Evolutionary conservation across 2,797 vertebrate genomes (phyloP).

Genomic region (Lycodopsis pacificus): DNA sequence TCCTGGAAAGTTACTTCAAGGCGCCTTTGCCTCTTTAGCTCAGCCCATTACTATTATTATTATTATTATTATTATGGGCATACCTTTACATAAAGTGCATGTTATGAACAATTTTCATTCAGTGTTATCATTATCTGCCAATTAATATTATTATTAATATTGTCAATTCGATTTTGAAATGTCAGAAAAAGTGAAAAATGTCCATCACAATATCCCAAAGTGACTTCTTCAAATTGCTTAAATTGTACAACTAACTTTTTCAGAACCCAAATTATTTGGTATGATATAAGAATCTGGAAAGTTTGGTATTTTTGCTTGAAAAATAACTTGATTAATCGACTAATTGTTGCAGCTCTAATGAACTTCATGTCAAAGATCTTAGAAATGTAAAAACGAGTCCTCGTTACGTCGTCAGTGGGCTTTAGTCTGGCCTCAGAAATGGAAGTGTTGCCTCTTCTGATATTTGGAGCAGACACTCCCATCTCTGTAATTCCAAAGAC

Average conservation of each 20-base stretch:
- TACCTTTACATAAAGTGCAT: not conserved
- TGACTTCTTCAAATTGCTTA: not conserved
- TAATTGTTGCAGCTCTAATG: not conserved
- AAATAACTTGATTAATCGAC: not conserved
- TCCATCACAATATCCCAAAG: not conserved
- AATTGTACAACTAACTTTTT: not conserved
- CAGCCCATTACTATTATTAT: not conserved
- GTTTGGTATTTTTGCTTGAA: not conserved
- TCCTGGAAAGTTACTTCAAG: not conserved
- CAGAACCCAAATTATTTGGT: not conserved
- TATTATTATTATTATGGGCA: too few relatives aligned
- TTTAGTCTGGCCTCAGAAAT: not conserved
- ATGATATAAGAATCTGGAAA: not conserved
- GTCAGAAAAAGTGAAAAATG: not conserved
- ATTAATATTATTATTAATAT: not conserved
- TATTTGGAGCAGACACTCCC: constrained; percentile 44
- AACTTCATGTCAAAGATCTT: not conserved
- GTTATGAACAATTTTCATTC: not conserved
- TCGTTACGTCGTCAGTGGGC: not conserved
- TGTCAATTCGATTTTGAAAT: not conserved
- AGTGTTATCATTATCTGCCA: not conserved
- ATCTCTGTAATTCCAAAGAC: constrained; percentile 56
- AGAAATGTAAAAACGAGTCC: not conserved
- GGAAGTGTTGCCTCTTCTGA: not conserved
- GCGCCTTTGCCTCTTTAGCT: not conserved